Conservation (phyloP, 1,140 invertebrate genomes). For the Paralvinella palmiformis region DNA sequence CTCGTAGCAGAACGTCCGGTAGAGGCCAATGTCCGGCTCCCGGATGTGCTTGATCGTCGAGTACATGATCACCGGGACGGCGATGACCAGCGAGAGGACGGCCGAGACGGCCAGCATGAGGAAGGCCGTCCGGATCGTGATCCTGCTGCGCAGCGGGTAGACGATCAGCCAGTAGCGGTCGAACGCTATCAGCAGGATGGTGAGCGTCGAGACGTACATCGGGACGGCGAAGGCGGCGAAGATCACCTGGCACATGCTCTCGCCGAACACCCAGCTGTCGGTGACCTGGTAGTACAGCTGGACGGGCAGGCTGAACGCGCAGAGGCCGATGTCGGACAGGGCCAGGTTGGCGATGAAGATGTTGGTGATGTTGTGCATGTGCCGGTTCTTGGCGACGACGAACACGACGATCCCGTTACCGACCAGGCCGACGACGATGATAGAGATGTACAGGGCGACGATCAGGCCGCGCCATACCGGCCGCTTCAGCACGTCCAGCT, state of each 20-base stretch:
- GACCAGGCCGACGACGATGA: constrained; percentile 44
- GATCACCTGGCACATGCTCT: constrained; percentile 38
- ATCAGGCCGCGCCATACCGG: constrained; percentile 23
- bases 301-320: constrained; percentile 75
- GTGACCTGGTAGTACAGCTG: constrained; percentile 75
- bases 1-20: constrained; percentile 38
- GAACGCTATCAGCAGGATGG: constrained; percentile 64
- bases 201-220: constrained; percentile 64
- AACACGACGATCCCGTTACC: constrained; percentile 81
- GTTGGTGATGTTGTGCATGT: constrained; percentile 97
- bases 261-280: constrained; percentile 73
- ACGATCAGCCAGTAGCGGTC: constrained; percentile 63
- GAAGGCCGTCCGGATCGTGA: constrained; percentile 34
- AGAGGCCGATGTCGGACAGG: constrained; percentile 88
- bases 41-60: constrained; percentile 28
- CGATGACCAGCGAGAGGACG: constrained; percentile 31
- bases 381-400: constrained; percentile 79
- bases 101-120: constrained; percentile 23
- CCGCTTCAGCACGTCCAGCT: background rate
- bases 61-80: constrained; percentile 41
- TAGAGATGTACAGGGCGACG: constrained; percentile 38
- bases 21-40: constrained; percentile 22
- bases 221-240: constrained; percentile 55
- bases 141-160: constrained; percentile 53
- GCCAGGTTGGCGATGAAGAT: constrained; percentile 94